Conservation (phyloP, 2,113 vertebrate species). For the Dissostichus mawsoni region DNA sequence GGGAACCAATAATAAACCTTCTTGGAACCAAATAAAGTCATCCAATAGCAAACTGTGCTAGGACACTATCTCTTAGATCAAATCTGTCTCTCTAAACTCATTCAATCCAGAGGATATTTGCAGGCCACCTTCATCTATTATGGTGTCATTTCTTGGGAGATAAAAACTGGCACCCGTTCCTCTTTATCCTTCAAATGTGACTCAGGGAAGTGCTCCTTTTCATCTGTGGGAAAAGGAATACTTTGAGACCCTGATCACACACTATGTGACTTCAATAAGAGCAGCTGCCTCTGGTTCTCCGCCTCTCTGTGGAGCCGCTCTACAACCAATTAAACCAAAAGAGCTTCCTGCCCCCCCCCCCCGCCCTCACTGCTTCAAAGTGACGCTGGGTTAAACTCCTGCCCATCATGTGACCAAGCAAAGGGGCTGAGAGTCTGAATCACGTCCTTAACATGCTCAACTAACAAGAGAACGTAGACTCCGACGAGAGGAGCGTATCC, state of each 20-base stretch:
- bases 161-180: not conserved
- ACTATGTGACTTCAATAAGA: conserved; percentile 7
- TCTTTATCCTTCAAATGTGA: conserved; percentile 12
- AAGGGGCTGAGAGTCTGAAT: not conserved
- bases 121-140: not conserved
- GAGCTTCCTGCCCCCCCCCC: conserved; percentile 11
- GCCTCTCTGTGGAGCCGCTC: conserved; percentile 9
- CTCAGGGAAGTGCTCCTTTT: conserved; percentile 1
- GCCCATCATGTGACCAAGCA: not conserved
- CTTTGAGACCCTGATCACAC: conserved; percentile 23
- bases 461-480: conserved; percentile 12
- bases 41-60: not conserved
- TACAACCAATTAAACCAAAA: conserved; percentile 38
- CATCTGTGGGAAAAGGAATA: not conserved
- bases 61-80: not conserved
- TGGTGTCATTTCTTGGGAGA: not conserved
- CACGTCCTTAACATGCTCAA: conserved; percentile 7
- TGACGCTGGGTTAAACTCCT: conserved; percentile 5
- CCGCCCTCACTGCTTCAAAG: conserved; percentile 15
- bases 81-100: not conserved
- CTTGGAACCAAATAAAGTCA: not conserved
- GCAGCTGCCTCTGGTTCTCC: conserved; percentile 39
- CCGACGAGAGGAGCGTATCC: not conserved
- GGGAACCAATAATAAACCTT: not conserved
- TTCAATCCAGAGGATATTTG: not conserved